Evolutionary conservation across 2,797 vertebrate species (phyloP).

Genomic region (Brotula barbata): DNA sequence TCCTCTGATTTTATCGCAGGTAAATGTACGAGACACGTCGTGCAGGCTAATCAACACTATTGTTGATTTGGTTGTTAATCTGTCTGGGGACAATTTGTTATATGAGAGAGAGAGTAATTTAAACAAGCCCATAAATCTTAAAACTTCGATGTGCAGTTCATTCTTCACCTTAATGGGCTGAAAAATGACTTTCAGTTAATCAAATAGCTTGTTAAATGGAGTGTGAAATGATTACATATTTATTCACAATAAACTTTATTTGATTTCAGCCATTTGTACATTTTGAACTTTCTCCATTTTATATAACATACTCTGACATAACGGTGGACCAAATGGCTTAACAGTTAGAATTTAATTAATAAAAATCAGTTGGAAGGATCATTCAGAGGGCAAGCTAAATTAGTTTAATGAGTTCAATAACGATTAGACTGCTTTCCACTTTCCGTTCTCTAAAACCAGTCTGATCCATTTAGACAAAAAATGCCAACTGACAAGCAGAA

Average conservation of each 20-base stretch:
- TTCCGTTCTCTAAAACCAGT: slow-evolving; percentile 43
- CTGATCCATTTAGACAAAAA: slow-evolving; percentile 46
- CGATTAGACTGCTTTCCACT: slow-evolving; percentile 60
- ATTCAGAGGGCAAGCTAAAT: slow-evolving; percentile 53
- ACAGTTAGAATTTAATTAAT: slow-evolving; percentile 52
- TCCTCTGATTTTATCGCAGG: neutral
- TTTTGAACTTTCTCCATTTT: slow-evolving; percentile 18
- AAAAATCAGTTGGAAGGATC: slow-evolving; percentile 47
- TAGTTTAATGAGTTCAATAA: slow-evolving; percentile 59
- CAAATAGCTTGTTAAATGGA: slow-evolving; percentile 13
- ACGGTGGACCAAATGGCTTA: slow-evolving; percentile 9
- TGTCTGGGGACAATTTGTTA: neutral
- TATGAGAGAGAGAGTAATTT: slow-evolving; percentile 2
- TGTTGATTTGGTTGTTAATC: neutral
- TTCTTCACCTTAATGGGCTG: neutral
- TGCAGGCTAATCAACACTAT: neutral
- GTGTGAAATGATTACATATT: slow-evolving; percentile 5
- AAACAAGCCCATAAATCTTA: neutral
- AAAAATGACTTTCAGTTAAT: slow-evolving; percentile 25
- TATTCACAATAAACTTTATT: neutral
- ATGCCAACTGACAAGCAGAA: slow-evolving; percentile 30
- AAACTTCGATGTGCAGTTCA: neutral
- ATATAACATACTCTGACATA: slow-evolving; percentile 7
- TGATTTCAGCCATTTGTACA: slow-evolving; percentile 6
- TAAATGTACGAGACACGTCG: neutral